Percentiles rank a stretch among this genome's conserved stretches.
Conservation (phyloP, 2,113 vertebrate genomes). For the Aldabrachelys gigantea region DNA sequence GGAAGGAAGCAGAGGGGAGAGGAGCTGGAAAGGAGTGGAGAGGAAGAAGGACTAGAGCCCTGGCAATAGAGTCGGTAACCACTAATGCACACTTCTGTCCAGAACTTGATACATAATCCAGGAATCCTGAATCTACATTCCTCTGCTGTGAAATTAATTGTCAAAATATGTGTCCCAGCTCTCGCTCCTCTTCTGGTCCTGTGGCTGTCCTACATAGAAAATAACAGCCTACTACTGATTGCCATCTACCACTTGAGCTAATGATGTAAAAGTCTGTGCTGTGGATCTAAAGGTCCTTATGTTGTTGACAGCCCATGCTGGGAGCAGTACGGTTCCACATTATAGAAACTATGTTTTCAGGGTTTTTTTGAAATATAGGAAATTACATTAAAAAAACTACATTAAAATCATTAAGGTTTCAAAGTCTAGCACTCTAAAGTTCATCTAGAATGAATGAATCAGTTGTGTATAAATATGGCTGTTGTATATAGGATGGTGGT, state of each 20-base stretch:
- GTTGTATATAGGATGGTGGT: neutral
- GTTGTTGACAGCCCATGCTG: neutral
- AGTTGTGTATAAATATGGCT: neutral
- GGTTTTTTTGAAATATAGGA: rapidly evolving
- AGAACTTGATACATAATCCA: neutral
- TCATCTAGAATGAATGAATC: neutral
- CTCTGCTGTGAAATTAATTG: neutral
- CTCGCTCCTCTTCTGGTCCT: neutral
- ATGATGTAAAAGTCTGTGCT: neutral
- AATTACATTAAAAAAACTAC: neutral
- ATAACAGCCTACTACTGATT: neutral
- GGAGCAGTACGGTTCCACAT: neutral
- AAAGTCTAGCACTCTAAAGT: neutral
- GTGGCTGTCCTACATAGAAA: neutral
- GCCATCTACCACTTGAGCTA: neutral
- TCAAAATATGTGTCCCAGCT: neutral
- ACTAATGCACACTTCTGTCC: neutral
- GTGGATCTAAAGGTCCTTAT: neutral
- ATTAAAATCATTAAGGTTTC: neutral
- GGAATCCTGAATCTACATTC: neutral
- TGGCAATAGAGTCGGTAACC: neutral
- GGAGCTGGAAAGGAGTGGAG: neutral
- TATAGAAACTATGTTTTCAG: neutral
- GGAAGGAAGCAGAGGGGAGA: neutral
- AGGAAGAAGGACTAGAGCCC: neutral